Evolutionary conservation across 2,797 vertebrate species (phyloP), one percentile per base, ranked within the genome.

Genomic region (Eleutherodactylus coqui): DNA sequence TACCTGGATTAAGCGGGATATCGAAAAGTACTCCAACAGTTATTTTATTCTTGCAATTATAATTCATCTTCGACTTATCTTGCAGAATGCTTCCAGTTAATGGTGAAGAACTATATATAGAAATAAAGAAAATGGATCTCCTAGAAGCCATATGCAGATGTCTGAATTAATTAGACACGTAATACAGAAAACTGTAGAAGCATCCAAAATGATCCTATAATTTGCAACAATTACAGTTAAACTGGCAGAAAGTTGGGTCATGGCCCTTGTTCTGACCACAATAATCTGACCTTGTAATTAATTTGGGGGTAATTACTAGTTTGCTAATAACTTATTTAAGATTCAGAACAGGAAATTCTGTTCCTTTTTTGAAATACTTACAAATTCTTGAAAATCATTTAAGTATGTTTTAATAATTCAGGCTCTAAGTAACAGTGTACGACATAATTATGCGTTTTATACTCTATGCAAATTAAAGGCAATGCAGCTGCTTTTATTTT

Each of bases 221-320:
- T 87, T 87, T 87, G 51, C 43, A 41, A 43, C 75, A 87, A 87
- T 87, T 87, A 79, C 43, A 79, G 86, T 47, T 79, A 84, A 79
- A 87, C 85, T 86, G 85, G 60, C 78, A 82, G 78, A 62, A 32
- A 79, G 82, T 79, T 84, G 82, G 85, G 80, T 84, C 81, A 84
- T 62, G 75, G 75, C 86, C 60, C 67, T 79, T 79, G 64, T 84
- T 84, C 81, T 87, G 86, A 83, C 81, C 86, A 87, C 45, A 69
- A 77, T 79, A 73, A 79, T 83, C 41, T 84, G 75, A 87, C 86
- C 82, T 87, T 79, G 53, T 83, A 87, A 87, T 87, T 79, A 79
- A 84, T 87, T 87, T 87, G 19, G 75, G 47, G 21, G 53, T 87
- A 84, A 87, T 87, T 87, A 73, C 86, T 84, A 51, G 75, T 45